Percentiles rank a stretch among this genome's conserved stretches.
phyloP scores from a whole-genome alignment of 1,140 invertebrate genomes.

The Papilio aristodemus region DNA sequence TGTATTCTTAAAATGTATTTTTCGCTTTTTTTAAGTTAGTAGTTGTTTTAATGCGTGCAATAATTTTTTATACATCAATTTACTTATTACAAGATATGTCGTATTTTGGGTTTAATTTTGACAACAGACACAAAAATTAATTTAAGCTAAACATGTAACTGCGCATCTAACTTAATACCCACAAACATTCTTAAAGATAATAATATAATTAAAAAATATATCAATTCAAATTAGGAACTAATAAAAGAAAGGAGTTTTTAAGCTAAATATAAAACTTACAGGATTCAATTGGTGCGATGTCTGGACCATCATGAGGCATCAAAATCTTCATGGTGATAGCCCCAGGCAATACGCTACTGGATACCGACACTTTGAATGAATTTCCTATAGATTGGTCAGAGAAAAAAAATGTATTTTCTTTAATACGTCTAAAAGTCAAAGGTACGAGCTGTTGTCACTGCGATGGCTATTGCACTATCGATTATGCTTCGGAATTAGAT shows the following conservation, averaged over 20 bases:
- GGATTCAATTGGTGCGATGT: constrained; percentile 63
- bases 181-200: too few species aligned
- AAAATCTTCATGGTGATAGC: constrained; percentile 73
- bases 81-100: background rate
- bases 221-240: constrained; percentile 33
- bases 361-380: constrained; percentile 67
- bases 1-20: background rate
- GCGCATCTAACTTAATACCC: background rate
- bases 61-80: background rate
- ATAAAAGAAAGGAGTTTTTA: background rate
- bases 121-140: background rate
- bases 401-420: constrained; percentile 47
- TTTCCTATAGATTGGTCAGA: constrained; percentile 50
- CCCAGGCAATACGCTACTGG: constrained; percentile 66
- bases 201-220: background rate
- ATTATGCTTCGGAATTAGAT: constrained; percentile 51
- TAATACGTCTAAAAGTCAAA: constrained; percentile 49
- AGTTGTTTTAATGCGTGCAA: background rate
- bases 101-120: background rate
- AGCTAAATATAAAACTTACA: constrained; percentile 50
- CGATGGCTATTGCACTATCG: constrained; percentile 65
- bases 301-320: constrained; percentile 59
- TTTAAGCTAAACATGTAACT: background rate
- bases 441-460: constrained; percentile 69
- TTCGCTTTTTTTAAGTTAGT: background rate